These are phyloP conservation scores for Scomber japonicus DNA, from an alignment of 2,113 vertebrate species.

Conservation along the genomic window DNA sequence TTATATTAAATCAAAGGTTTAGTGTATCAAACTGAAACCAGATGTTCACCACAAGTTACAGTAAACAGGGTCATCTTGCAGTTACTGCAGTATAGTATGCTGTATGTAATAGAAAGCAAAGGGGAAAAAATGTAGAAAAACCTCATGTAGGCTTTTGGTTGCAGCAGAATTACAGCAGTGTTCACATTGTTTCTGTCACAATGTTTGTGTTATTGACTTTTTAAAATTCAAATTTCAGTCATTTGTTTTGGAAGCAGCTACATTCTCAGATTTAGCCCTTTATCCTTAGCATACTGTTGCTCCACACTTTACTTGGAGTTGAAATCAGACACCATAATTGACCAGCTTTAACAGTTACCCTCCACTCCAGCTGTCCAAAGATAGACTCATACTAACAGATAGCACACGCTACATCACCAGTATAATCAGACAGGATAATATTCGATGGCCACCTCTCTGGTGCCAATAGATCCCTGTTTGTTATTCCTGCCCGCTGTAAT, in stretches of 20 bases:
- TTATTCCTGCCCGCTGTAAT: conserved; percentile 73
- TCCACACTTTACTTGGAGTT: background rate
- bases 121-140: background rate
- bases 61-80: background rate
- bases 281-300: too few species aligned
- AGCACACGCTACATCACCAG: conserved; percentile 12
- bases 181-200: too few species aligned
- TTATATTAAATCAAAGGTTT: background rate
- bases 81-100: background rate
- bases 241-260: too few species aligned
- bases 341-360: conserved; percentile 1
- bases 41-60: conserved; percentile 12
- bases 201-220: too few species aligned
- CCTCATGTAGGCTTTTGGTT: background rate
- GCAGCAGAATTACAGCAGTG: background rate
- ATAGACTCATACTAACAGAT: conserved; percentile 39
- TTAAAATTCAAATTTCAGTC: background rate
- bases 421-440: conserved; percentile 60
- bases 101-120: background rate
- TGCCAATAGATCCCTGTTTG: conserved; percentile 74
- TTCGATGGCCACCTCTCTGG: conserved; percentile 58
- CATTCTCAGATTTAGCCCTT: background rate
- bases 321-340: background rate
- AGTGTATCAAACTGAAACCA: conserved; percentile 1
- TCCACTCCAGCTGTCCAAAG: conserved; percentile 33